These are phyloP conservation scores for Chymomyza costata DNA, from an alignment of 1,140 invertebrate genomes.

Conservation along the genomic window DNA sequence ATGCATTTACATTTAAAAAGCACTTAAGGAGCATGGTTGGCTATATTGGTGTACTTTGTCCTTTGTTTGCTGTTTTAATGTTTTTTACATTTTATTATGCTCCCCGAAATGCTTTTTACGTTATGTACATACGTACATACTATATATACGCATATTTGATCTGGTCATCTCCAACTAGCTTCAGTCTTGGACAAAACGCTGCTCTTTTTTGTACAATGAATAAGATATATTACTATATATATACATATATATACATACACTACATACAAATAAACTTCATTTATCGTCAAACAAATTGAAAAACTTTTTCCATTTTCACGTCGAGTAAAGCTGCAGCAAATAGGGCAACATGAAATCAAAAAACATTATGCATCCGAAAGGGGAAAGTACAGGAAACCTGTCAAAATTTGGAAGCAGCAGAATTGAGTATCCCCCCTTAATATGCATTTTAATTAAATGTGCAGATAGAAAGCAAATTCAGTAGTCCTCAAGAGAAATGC, in stretches of 20 bases:
- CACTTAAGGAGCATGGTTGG: too few relatives aligned
- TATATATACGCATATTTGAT: conserved; percentile 66
- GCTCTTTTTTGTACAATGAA: too few relatives aligned
- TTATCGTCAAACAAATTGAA: conserved; percentile 71
- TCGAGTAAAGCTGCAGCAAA: conserved; percentile 29
- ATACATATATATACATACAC: conserved; percentile 24
- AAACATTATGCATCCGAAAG: too few relatives aligned
- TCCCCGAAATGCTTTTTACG: conserved; percentile 56
- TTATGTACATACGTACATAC: too few relatives aligned
- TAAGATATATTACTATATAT: too few relatives aligned
- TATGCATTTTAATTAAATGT: conserved; percentile 65
- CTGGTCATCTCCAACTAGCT: conserved; percentile 29
- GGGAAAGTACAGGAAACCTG: conserved; percentile 37
- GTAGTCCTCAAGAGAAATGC: too few relatives aligned
- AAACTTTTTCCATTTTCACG: conserved; percentile 65
- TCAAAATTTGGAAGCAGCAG: conserved; percentile 31
- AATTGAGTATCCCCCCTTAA: conserved; percentile 30
- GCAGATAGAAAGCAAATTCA: conserved; percentile 31
- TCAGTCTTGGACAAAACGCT: too few relatives aligned
- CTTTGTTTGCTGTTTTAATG: conserved; percentile 48
- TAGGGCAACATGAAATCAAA: too few relatives aligned
- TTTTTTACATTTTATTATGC: conserved; percentile 69
- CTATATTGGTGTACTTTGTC: conserved; percentile 62
- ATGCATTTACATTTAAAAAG: too few relatives aligned
- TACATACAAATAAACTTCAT: conserved; percentile 41